These are phyloP conservation scores for Anolis apletophallus DNA, from an alignment of 2,797 vertebrate species.

Conservation along the genomic window DNA sequence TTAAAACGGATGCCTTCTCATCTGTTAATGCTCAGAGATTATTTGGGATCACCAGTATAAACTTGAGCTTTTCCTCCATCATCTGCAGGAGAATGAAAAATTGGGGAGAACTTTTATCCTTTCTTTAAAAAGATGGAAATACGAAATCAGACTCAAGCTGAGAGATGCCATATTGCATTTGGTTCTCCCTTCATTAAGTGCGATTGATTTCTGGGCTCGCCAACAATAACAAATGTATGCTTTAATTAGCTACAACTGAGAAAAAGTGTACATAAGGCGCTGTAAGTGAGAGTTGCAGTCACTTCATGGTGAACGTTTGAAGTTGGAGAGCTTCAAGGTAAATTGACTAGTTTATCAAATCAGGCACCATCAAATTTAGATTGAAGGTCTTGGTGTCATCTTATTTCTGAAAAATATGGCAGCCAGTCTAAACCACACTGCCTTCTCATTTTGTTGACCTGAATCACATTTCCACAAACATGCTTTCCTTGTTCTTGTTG, in stretches of 20 bases:
- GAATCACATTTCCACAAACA: not conserved
- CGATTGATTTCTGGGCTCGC: not conserved
- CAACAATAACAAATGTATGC: not conserved
- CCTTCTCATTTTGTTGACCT: not conserved
- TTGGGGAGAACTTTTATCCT: no score
- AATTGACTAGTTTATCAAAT: not conserved
- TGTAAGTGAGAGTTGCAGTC: no score
- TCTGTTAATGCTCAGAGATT: constrained; percentile 28
- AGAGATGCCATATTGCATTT: not conserved
- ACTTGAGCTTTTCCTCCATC: constrained; percentile 6
- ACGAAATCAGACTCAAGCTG: not conserved
- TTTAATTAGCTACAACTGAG: not conserved
- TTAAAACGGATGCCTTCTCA: constrained; percentile 19
- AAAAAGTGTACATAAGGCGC: not conserved
- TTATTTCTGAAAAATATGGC: not conserved
- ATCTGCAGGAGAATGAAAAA: constrained; percentile 11
- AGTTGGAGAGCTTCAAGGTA: not conserved
- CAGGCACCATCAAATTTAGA: not conserved
- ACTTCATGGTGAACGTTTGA: not conserved
- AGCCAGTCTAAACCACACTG: not conserved
- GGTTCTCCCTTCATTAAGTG: not conserved
- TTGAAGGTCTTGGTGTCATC: not conserved
- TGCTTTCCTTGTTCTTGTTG: no score
- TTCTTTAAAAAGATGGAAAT: constrained; percentile 6
- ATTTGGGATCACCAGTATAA: constrained; percentile 19